Base-by-base conservation (phyloP, 1,140 invertebrate genomes). In the Parasteatoda tepidariorum region DNA sequence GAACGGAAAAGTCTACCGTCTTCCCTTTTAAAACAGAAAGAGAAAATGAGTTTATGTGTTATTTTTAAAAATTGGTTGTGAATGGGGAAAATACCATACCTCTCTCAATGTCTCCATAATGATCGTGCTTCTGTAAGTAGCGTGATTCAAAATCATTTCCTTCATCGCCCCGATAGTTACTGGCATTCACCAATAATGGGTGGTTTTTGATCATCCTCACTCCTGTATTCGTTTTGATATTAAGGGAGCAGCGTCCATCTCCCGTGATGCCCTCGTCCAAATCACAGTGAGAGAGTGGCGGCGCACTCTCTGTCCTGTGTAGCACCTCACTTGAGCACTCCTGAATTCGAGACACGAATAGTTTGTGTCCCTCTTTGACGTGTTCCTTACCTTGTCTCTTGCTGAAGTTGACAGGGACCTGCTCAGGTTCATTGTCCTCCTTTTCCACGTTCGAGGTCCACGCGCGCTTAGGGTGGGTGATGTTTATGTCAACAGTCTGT, bases 351-450 rank as follows among this genome's bases (percentile, higher is more conserved):
- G n/a, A n/a, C n/a, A n/a, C 0, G 95, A 97, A 85, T 95, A 95
- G 87, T 94, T 94, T 34, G 94, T 91, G 0, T 95, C 95, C 0
- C 96, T 97, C 13, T 95, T 96, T 90, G 98, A 96, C 0, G 96
- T 31, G 18, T 18, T 54, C 31, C 15, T 62, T 62, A 2, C 48
- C 30, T 5, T 61, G n/a, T 22, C n/a, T 33, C 34, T 75, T 75
- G 33, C 18, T 24, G n/a, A 34, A 18, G 26, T 82, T 82, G 22
- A 26, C 31, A 13, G 78, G 54, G n/a, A n/a, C n/a, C 54, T 61
- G 13, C 48, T 82, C 78, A 3, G 78, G 66, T 1, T 70, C 67
- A 33, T 82, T 70, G 67, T 82, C 78, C 2, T 34, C 9, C 26
- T 82, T 82, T 48, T 82, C 78, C 2, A 30, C 28, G 22, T 33